Base-by-base conservation (phyloP, 2,797 vertebrate species). In the Pipistrellus pipistrellus region DNA sequence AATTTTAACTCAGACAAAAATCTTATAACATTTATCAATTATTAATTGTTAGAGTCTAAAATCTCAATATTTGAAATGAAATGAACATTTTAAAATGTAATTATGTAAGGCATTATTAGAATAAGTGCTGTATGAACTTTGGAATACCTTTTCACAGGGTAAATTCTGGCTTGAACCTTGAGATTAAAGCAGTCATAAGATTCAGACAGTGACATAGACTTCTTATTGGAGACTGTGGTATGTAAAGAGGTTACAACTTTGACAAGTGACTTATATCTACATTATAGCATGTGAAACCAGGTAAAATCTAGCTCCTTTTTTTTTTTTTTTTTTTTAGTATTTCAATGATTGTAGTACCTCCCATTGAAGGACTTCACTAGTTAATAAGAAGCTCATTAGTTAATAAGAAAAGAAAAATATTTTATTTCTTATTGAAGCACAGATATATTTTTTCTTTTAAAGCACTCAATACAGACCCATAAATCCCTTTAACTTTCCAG, bases 361-460 rank as follows among this genome's bases (percentile, higher is more conserved):
- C 23, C 25, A 35, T 14, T 38, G 20, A 75, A 71, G 30, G 30
- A 76, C 9, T 85, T 53, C 23, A 18, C 11, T 18, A n/a, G 10
- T 57, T 57, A 57, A 12, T 57, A 57, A 57, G 4, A 57, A 57
- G 4, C 23, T 57, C 55, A 57, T 48, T 48, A 13, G 13, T 48
- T 48, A 48, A 48, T 48, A 35, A 83, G 3, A 27, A 86, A 68
- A 44, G 3, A 48, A 55, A 73, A 38, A 0, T 71, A 62, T 72
- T 84, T 89, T 72, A 6, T 13, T 5, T 95, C 30, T 59, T 59
- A 20, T 35, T 25, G 51, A 71, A 64, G 3, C 71, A 35, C 5
- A 57, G 41, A 35, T 88, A 14, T 62, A 41, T 78, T 87, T 96
- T 48, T 48, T 21, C 18, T 85, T 94, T 75, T 81, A 83, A 89